Evolutionary conservation across 2,113 vertebrate species (phyloP).

Genomic region (Chionis minor): DNA sequence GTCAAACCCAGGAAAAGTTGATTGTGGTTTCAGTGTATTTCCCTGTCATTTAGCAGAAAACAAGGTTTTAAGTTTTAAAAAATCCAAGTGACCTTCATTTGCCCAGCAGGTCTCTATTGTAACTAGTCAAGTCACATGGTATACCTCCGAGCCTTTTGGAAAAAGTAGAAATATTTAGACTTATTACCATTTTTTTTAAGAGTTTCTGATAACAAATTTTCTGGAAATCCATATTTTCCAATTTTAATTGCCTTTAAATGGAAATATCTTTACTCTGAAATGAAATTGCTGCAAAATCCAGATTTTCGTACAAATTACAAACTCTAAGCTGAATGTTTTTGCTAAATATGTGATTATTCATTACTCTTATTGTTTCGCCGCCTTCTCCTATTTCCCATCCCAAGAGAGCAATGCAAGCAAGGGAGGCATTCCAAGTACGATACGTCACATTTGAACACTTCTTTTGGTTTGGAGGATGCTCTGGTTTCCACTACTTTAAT

Average conservation of each 20-base stretch:
- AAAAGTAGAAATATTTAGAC: neutral
- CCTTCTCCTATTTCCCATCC: constrained; percentile 40
- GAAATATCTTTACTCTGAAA: neutral
- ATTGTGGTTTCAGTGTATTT: neutral
- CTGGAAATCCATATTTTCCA: neutral
- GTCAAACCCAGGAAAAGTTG: constrained; percentile 15
- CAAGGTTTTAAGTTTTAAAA: neutral
- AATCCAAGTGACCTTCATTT: neutral
- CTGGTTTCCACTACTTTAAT: constrained; percentile 21
- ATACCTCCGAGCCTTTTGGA: neutral
- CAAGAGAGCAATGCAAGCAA: constrained; percentile 7
- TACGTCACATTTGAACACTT: neutral
- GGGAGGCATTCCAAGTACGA: constrained; percentile 27
- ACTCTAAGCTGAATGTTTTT: neutral
- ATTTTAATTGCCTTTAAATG: neutral
- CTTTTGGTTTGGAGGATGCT: constrained; percentile 28
- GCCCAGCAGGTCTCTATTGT: neutral
- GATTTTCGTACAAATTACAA: neutral
- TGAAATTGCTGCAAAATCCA: constrained; percentile 8
- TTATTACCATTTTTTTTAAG: neutral
- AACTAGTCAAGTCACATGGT: neutral
- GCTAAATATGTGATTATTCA: constrained; percentile 46
- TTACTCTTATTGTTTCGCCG: constrained; percentile 11
- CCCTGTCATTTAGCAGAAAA: neutral
- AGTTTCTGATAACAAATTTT: neutral